A percentile compares a stretch with the other conserved stretches of the same genome.
Conservation (phyloP, 2,113 vertebrate genomes). For the Calyptomena viridis region DNA sequence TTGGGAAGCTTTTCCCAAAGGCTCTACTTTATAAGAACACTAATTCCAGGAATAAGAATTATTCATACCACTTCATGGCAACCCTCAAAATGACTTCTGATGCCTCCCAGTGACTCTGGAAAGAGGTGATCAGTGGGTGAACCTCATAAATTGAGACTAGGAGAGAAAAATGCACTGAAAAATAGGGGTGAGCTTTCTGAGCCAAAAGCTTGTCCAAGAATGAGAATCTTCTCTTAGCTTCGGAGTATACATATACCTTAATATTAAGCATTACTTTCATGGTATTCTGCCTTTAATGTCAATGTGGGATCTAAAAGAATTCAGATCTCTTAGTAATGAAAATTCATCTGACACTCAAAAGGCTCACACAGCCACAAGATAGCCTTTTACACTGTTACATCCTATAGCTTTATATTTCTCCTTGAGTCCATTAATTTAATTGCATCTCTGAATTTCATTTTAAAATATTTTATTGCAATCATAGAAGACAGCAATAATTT, state of each 20-base stretch:
- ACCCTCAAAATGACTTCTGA: background rate
- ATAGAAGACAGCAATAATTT: constrained; percentile 35
- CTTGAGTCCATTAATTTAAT: constrained; percentile 53
- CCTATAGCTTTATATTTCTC: constrained; percentile 27
- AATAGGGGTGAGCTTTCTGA: background rate
- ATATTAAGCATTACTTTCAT: background rate
- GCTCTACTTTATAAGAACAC: background rate
- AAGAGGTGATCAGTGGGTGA: background rate
- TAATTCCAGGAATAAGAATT: background rate
- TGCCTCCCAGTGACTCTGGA: background rate
- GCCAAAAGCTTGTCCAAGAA: background rate
- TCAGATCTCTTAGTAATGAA: constrained; percentile 19
- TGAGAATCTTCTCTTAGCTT: background rate
- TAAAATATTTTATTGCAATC: constrained; percentile 48
- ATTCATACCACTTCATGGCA: background rate
- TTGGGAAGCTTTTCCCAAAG: background rate
- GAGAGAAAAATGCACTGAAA: background rate
- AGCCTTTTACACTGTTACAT: constrained; percentile 1
- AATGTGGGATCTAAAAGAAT: background rate
- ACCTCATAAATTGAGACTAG: background rate
- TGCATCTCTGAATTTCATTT: constrained; percentile 20
- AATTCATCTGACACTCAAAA: constrained; percentile 11
- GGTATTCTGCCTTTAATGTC: constrained; percentile 9
- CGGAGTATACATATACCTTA: background rate
- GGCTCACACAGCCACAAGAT: background rate